Conservation (phyloP, 1,140 invertebrate genomes). For the Choristoneura fumiferana region DNA sequence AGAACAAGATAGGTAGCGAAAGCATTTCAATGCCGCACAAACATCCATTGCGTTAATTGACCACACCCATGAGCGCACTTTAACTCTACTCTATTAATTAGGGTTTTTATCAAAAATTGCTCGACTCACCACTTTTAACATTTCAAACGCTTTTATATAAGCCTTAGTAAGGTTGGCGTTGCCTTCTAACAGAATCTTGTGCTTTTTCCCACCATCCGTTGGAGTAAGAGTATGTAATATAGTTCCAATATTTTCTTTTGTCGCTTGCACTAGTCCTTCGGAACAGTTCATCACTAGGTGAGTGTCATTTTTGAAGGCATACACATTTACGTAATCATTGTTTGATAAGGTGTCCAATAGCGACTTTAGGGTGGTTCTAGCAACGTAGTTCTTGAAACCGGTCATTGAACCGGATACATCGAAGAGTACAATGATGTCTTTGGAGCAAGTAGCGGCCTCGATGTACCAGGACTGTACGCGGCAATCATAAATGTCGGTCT, state of each 20-base stretch:
- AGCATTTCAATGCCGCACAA: too few relatives aligned
- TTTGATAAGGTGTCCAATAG: slow-evolving; percentile 98
- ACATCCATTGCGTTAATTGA: too few relatives aligned
- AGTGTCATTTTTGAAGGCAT: slow-evolving; percentile 85
- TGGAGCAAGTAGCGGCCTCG: slow-evolving; percentile 97
- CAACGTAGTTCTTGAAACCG: slow-evolving; percentile 85
- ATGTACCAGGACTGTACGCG: slow-evolving; percentile 96
- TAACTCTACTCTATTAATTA: too few relatives aligned
- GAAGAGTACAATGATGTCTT: slow-evolving; percentile 97
- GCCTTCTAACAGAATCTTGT: slow-evolving; percentile 77
- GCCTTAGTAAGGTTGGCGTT: slow-evolving; percentile 93
- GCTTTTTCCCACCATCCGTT: slow-evolving; percentile 79
- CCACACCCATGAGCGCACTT: too few relatives aligned
- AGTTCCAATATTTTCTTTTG: slow-evolving; percentile 91
- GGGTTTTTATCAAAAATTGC: too few relatives aligned
- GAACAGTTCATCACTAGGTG: slow-evolving; percentile 89
- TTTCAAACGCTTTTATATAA: slow-evolving; percentile 90
- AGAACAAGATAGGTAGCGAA: too few relatives aligned
- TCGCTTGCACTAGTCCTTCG: slow-evolving; percentile 92
- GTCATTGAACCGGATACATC: slow-evolving; percentile 99
- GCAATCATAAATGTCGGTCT: slow-evolving; percentile 86
- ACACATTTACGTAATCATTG: slow-evolving; percentile 98
- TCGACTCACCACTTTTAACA: slow-evolving; percentile 87
- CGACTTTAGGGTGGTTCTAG: slow-evolving; percentile 86
- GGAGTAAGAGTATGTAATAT: slow-evolving; percentile 86